phyloP scores from a whole-genome alignment of 2,888 invertebrate species.

The Noctua fimbriata region DNA sequence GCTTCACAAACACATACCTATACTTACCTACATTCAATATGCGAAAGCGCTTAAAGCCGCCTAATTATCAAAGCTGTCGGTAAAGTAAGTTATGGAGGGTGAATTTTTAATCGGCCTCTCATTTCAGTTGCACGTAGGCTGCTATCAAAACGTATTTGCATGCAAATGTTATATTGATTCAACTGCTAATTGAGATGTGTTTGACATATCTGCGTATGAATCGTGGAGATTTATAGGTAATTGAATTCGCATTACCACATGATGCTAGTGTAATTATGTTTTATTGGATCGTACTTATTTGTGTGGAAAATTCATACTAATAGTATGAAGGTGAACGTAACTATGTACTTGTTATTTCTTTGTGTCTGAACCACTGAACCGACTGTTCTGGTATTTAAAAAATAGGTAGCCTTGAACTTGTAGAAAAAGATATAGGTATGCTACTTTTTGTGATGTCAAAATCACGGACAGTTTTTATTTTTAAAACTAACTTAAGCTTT shows the following conservation, averaged over 20 bases:
- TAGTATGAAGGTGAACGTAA: background rate
- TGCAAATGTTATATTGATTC: constrained; percentile 72
- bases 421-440: background rate
- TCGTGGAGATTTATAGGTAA: constrained; percentile 33
- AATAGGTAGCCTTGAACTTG: background rate
- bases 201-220: constrained; percentile 50
- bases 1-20: constrained; percentile 41
- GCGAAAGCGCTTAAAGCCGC: constrained; percentile 70
- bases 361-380: background rate
- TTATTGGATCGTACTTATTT: background rate
- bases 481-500: background rate
- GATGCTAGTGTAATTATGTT: constrained; percentile 2
- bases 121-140: constrained; percentile 69
- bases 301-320: background rate
- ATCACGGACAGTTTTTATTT: background rate
- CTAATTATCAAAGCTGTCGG: constrained; percentile 77
- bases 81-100: constrained; percentile 74
- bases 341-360: background rate
- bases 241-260: constrained; percentile 34
- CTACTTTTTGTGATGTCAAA: background rate
- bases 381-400: background rate
- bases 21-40: constrained; percentile 60
- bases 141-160: constrained; percentile 71
- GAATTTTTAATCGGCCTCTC: constrained; percentile 75
- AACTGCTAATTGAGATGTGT: constrained; percentile 65